phyloP scores from a whole-genome alignment of 2,888 invertebrate genomes.

The Cabera pusaria region DNA sequence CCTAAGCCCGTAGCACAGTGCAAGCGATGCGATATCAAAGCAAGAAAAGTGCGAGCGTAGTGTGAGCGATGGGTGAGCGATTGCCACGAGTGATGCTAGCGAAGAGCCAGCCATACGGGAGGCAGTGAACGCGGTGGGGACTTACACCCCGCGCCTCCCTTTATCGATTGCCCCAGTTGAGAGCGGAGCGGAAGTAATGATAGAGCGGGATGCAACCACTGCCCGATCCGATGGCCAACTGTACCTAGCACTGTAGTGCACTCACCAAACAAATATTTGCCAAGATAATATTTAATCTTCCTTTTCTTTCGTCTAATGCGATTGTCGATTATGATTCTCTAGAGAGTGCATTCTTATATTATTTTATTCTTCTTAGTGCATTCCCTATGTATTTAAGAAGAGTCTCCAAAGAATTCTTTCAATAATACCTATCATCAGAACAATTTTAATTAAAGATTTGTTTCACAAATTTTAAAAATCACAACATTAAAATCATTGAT shows the following conservation, averaged over 20 bases:
- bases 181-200: conserved; percentile 81
- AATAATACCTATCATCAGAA: too few relatives aligned
- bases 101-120: conserved; percentile 52
- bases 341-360: too few relatives aligned
- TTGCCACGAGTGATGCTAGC: conserved; percentile 79
- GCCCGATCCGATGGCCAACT: conserved; percentile 73
- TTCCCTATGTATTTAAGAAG: too few relatives aligned
- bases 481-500: too few relatives aligned
- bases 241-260: conserved; percentile 70
- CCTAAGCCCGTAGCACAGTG: conserved; percentile 22
- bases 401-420: too few relatives aligned
- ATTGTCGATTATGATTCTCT: conserved; percentile 46
- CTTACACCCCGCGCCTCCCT: conserved; percentile 50
- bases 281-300: conserved; percentile 72
- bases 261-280: conserved; percentile 76
- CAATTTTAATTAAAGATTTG: too few relatives aligned
- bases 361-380: too few relatives aligned
- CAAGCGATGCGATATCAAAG: conserved; percentile 37
- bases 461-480: too few relatives aligned
- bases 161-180: conserved; percentile 87
- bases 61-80: conserved; percentile 54
- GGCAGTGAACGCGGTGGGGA: conserved; percentile 47
- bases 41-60: conserved; percentile 8
- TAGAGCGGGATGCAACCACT: conserved; percentile 81
- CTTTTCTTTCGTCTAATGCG: conserved; percentile 54